phyloP scores from a whole-genome alignment of 2,113 vertebrate species.

The Patagioenas fasciata region DNA sequence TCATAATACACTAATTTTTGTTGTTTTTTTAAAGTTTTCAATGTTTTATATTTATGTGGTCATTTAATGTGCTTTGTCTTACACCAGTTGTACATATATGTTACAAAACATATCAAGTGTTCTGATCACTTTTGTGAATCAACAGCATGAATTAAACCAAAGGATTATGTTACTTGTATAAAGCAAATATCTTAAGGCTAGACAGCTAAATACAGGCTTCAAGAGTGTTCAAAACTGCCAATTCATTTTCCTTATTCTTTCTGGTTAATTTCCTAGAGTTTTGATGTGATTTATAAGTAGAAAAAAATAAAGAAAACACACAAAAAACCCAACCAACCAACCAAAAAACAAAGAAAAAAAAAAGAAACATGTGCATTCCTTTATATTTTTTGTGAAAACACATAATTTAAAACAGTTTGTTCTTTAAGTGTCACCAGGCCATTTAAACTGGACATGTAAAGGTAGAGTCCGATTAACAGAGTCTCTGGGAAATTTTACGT shows the following conservation, averaged over 20 bases:
- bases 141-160: not conserved
- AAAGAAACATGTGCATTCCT: not conserved
- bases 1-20: not conserved
- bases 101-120: not conserved
- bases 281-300: not conserved
- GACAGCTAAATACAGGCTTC: not conserved
- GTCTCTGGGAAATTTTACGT: not conserved
- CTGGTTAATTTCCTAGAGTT: not conserved
- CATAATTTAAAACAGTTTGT: not conserved
- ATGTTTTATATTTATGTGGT: not conserved
- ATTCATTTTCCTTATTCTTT: not conserved
- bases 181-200: not conserved
- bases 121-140: not conserved
- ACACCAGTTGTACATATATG: not conserved
- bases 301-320: not conserved
- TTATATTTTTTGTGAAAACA: accelerated
- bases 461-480: not conserved
- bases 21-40: not conserved
- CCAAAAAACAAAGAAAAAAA: not conserved
- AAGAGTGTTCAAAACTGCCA: not conserved
- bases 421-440: not conserved
- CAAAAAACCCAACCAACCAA: too few species aligned
- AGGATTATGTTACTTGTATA: not conserved
- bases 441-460: not conserved
- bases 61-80: not conserved